Evolutionary conservation across 2,113 vertebrate species (phyloP).

Genomic region (Festucalex cinctus): DNA sequence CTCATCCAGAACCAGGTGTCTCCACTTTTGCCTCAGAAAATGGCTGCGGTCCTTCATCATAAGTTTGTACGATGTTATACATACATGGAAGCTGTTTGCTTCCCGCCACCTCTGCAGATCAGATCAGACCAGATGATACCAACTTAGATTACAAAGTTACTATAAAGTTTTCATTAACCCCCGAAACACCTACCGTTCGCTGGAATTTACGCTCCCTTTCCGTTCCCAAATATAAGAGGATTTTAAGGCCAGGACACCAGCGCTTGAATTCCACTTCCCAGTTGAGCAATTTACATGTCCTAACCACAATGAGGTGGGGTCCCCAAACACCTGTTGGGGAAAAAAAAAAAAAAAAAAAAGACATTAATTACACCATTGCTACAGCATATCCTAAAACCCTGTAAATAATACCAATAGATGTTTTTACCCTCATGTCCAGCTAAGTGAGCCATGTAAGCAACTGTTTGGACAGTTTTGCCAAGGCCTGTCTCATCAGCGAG

Average conservation of each 20-base stretch:
- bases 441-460: conserved; percentile 88
- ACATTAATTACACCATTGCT: not conserved
- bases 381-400: not conserved
- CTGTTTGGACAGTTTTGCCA: conserved; percentile 89
- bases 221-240: conserved; percentile 85
- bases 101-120: conserved; percentile 80
- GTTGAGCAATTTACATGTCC: conserved; percentile 84
- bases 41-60: conserved; percentile 84
- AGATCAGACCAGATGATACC: not conserved
- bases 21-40: conserved; percentile 83
- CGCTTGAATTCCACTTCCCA: conserved; percentile 93
- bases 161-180: not conserved
- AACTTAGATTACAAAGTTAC: not conserved
- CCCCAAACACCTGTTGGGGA: conserved; percentile 82
- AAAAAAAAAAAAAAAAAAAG: not conserved
- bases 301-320: conserved; percentile 86
- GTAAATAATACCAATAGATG: not conserved
- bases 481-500: conserved; percentile 86
- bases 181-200: conserved; percentile 75
- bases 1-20: conserved; percentile 85
- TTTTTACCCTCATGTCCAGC: conserved; percentile 88
- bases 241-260: conserved; percentile 89
- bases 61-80: conserved; percentile 88
- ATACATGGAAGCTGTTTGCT: conserved; percentile 86
- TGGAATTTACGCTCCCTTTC: conserved; percentile 80